A percentile compares a stretch with the other conserved stretches of the same genome.
These are phyloP conservation scores for Colius striatus DNA, from an alignment of 2,113 vertebrate genomes.

Conservation along the genomic window DNA sequence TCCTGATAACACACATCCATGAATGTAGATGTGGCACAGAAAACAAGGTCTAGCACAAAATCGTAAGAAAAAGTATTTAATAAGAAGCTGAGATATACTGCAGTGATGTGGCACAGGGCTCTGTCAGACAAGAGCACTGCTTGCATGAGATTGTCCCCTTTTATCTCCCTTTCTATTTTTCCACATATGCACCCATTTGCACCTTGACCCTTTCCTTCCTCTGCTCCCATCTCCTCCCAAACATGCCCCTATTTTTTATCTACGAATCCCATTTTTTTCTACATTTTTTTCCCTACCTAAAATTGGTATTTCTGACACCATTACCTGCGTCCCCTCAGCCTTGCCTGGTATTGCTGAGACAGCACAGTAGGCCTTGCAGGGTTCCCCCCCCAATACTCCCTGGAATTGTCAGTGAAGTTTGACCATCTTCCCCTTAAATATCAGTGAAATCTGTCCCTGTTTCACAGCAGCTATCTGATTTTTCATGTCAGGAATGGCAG, in stretches of 20 bases:
- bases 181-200: neutral
- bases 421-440: neutral
- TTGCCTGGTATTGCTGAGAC: neutral
- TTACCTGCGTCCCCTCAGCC: neutral
- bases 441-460: neutral
- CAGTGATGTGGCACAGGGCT: neutral
- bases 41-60: neutral
- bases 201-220: neutral
- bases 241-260: neutral
- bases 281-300: neutral
- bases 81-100: neutral
- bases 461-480: neutral
- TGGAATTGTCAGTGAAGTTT: neutral
- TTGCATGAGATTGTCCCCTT: neutral
- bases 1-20: neutral
- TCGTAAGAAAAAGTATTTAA: neutral
- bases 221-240: neutral
- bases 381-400: neutral
- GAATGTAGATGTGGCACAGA: neutral
- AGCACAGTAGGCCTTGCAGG: neutral
- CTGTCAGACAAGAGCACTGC: neutral
- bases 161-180: neutral
- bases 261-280: neutral
- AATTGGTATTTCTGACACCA: neutral
- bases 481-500: accelerated